Evolutionary conservation across 2,113 vertebrate species (phyloP).

Genomic region (Mugil cephalus): DNA sequence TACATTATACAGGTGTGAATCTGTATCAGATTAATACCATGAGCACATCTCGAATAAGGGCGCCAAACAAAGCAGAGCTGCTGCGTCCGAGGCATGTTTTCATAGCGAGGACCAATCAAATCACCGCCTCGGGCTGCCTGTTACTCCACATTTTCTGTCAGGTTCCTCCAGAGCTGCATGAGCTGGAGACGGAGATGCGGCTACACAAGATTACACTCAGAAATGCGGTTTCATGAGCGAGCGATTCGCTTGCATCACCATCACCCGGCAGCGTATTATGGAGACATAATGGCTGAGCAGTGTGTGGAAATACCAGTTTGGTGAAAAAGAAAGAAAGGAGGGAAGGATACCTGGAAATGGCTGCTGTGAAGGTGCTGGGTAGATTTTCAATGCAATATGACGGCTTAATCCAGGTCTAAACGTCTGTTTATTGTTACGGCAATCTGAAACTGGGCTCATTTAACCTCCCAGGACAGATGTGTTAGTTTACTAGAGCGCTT

Average conservation of each 20-base stretch:
- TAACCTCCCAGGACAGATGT: constrained; percentile 13
- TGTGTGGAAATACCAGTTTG: constrained; percentile 4
- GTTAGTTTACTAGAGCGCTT: constrained; percentile 2
- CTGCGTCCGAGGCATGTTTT: constrained; percentile 37
- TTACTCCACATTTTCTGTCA: constrained; percentile 28
- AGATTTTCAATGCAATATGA: neutral
- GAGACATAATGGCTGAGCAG: constrained; percentile 25
- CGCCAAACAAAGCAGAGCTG: constrained; percentile 37
- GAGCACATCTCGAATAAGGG: constrained; percentile 46
- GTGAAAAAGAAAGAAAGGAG: neutral
- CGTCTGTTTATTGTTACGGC: too few relatives aligned
- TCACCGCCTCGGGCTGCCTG: constrained; percentile 31
- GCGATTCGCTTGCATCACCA: constrained; percentile 51
- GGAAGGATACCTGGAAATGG: constrained; percentile 11
- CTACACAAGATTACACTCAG: constrained; percentile 43
- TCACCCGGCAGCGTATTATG: constrained; percentile 50
- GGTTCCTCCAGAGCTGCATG: constrained; percentile 3
- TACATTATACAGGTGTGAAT: too few relatives aligned
- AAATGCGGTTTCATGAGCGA: constrained; percentile 62
- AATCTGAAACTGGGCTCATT: neutral
- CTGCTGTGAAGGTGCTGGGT: neutral
- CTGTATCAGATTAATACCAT: constrained; percentile 54
- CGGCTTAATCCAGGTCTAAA: too few relatives aligned
- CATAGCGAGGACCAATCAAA: constrained; percentile 57
- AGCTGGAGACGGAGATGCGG: constrained; percentile 35